Conservation (phyloP, 2,113 vertebrate genomes). For the Benitochromis conjunctus region DNA sequence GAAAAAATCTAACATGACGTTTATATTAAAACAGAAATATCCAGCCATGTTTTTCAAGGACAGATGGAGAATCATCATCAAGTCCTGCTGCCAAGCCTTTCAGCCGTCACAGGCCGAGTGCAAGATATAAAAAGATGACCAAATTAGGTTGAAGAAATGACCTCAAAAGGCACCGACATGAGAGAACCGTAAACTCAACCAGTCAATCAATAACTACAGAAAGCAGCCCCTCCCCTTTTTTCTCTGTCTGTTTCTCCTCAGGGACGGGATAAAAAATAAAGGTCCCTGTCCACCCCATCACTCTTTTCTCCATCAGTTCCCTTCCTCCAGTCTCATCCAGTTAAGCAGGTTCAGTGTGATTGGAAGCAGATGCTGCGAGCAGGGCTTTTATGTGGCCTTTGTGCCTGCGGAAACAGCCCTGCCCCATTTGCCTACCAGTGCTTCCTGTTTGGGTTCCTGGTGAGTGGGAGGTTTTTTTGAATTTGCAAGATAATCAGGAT, state of each 20-base stretch:
- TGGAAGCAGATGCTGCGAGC: not conserved
- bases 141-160: not conserved
- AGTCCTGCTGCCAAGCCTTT: not conserved
- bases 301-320: not conserved
- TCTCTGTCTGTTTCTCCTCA: not conserved
- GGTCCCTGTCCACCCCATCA: not conserved
- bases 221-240: not conserved
- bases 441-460: constrained; percentile 48
- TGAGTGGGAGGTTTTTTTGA: constrained; percentile 8
- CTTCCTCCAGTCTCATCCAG: constrained; percentile 20
- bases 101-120: fast-evolving
- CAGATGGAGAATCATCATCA: not conserved
- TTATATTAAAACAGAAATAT: not conserved
- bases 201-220: constrained; percentile 20
- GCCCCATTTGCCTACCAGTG: constrained; percentile 30
- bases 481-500: not conserved
- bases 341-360: constrained; percentile 1
- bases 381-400: constrained; percentile 5
- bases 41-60: not conserved
- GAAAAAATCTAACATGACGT: not conserved
- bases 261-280: not conserved
- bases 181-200: not conserved
- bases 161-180: not conserved
- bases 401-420: constrained; percentile 26
- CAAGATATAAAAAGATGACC: not conserved